Percentiles rank a stretch among this genome's conserved stretches.
Evolutionary conservation across 1,140 invertebrate genomes (phyloP).

Genomic region (Mycetomoellerius zeteki): DNA sequence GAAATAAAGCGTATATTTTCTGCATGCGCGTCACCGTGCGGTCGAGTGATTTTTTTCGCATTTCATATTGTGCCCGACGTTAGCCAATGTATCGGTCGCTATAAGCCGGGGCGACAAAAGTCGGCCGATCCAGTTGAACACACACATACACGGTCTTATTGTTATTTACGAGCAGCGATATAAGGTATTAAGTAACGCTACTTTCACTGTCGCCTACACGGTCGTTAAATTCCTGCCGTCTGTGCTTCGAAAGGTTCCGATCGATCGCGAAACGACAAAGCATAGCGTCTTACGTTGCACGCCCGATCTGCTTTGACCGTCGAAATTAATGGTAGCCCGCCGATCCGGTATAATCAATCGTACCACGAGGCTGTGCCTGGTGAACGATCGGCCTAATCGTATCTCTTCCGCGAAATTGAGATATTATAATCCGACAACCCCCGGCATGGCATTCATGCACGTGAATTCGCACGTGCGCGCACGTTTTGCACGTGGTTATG

Average conservation of each 20-base stretch:
- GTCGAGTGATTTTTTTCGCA: slow-evolving; percentile 44
- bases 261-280: slow-evolving; percentile 60
- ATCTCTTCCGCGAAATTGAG: slow-evolving; percentile 56
- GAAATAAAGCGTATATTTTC: slow-evolving; percentile 17
- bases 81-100: slow-evolving; percentile 27
- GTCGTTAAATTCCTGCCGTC: slow-evolving; percentile 76
- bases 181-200: slow-evolving; percentile 81
- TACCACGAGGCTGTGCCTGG: background rate
- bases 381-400: slow-evolving; percentile 13
- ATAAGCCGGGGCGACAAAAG: slow-evolving; percentile 69
- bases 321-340: slow-evolving; percentile 52
- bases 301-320: slow-evolving; percentile 22
- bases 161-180: slow-evolving; percentile 76
- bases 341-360: slow-evolving; percentile 7
- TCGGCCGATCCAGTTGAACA: slow-evolving; percentile 67
- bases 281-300: slow-evolving; percentile 1
- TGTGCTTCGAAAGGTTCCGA: slow-evolving; percentile 55
- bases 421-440: slow-evolving; percentile 39
- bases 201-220: slow-evolving; percentile 83
- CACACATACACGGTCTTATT: slow-evolving; percentile 62
- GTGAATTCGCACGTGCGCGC: slow-evolving; percentile 14
- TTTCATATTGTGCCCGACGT: slow-evolving; percentile 52
- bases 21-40: slow-evolving; percentile 17
- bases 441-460: slow-evolving; percentile 5
- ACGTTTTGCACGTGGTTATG: slow-evolving; percentile 18